Conservation (phyloP, 53 echinoderm and acorn worm genomes). For the Holothuria scabra region DNA sequence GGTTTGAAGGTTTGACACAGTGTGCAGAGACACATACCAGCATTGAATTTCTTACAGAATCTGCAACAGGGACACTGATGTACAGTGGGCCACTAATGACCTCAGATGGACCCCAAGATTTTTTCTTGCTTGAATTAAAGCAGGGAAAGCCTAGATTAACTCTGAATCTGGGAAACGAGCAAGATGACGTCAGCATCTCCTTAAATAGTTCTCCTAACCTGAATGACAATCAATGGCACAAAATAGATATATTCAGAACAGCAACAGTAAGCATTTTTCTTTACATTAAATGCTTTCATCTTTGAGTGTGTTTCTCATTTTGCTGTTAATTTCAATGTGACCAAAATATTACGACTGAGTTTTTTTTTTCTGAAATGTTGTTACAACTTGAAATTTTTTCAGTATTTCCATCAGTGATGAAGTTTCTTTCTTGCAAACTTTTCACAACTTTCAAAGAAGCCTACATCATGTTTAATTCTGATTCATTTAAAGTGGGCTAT, state of each 20-base stretch:
- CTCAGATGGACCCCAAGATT: constrained; percentile 65
- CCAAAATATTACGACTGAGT: too few relatives aligned
- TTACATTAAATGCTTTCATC: too few relatives aligned
- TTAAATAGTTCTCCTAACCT: constrained; percentile 23
- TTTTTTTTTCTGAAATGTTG: too few relatives aligned
- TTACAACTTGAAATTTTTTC: too few relatives aligned
- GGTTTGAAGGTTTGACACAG: constrained; percentile 76
- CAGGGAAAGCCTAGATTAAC: constrained; percentile 57
- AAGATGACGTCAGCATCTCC: constrained; percentile 12
- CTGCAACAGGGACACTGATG: constrained; percentile 62
- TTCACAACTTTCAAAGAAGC: too few relatives aligned
- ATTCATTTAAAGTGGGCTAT: too few relatives aligned
- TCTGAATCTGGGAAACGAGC: constrained; percentile 72
- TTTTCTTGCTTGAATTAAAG: constrained; percentile 76
- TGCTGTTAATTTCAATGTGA: too few relatives aligned
- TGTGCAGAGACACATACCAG: constrained; percentile 86
- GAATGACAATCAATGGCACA: constrained; percentile 73
- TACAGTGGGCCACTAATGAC: constrained; percentile 90
- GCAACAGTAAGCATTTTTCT: constrained; percentile 3
- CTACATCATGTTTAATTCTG: too few relatives aligned
- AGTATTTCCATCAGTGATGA: too few relatives aligned
- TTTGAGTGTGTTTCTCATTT: too few relatives aligned
- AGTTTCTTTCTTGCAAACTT: too few relatives aligned
- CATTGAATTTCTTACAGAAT: constrained; percentile 83
- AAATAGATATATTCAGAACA: constrained; percentile 61